Evolutionary conservation across 2,797 vertebrate genomes (phyloP).

Genomic region (Eleutherodactylus coqui): DNA sequence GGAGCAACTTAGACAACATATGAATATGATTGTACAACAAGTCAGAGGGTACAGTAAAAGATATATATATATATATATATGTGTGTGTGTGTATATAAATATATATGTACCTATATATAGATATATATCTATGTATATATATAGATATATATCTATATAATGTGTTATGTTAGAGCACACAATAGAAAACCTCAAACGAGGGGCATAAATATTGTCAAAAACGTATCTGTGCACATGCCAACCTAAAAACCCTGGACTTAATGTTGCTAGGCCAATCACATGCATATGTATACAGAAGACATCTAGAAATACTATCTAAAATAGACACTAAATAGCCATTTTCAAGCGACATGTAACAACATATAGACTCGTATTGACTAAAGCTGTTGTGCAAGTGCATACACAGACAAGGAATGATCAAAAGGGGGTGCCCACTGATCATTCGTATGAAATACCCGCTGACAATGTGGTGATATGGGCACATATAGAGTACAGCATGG

Average conservation of each 20-base stretch:
- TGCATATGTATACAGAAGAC: neutral
- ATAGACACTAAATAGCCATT: neutral
- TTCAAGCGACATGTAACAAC: neutral
- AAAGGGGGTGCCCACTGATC: neutral
- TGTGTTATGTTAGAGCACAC: too few species aligned
- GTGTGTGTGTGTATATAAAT: too few species aligned
- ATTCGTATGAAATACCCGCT: neutral
- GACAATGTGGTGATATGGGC: neutral
- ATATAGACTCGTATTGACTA: neutral
- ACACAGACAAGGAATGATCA: neutral
- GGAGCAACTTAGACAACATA: neutral
- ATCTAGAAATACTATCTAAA: neutral
- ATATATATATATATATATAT: too few species aligned
- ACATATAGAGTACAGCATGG: neutral
- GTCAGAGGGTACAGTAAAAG: neutral
- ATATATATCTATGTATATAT: too few species aligned
- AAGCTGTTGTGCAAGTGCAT: constrained; percentile 3
- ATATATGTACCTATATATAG: too few species aligned
- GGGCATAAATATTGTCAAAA: neutral
- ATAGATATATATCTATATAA: too few species aligned
- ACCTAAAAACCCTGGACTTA: neutral
- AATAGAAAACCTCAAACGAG: neutral
- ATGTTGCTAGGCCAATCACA: constrained; percentile 4
- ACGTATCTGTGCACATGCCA: neutral
- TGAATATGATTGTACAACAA: neutral